Percentiles rank a stretch among this genome's conserved stretches.
phyloP scores from a whole-genome alignment of 35 echinoderm and acorn worm species.

The Chiridota heheva region DNA sequence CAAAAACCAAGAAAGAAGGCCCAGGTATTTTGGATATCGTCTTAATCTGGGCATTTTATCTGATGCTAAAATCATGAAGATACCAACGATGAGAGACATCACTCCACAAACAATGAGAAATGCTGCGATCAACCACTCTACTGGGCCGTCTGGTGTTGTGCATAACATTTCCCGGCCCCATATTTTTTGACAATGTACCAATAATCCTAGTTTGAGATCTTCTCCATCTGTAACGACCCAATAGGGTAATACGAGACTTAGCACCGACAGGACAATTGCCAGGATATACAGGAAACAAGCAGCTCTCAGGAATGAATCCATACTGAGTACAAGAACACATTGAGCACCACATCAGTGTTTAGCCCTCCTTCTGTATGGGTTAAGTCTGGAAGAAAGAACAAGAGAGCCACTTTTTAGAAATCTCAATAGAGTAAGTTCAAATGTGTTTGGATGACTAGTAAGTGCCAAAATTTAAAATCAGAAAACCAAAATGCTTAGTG shows the following conservation, averaged over 20 bases:
- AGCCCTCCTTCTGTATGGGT: too few relatives aligned
- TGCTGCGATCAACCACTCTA: conserved; percentile 80
- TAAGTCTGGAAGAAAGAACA: too few relatives aligned
- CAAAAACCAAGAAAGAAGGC: conserved; percentile 69
- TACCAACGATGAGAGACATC: conserved; percentile 60
- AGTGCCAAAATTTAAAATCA: too few relatives aligned
- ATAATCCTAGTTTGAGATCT: conserved; percentile 70
- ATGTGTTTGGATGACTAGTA: too few relatives aligned
- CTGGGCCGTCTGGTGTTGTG: conserved; percentile 53
- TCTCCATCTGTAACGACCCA: conserved; percentile 84
- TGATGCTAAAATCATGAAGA: conserved; percentile 68
- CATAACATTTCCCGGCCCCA: conserved; percentile 72
- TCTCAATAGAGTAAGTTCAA: too few relatives aligned
- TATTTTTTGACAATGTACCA: conserved; percentile 85
- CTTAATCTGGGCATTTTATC: conserved; percentile 65
- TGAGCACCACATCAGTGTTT: too few relatives aligned
- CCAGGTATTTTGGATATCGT: conserved; percentile 87
- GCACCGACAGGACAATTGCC: conserved; percentile 53
- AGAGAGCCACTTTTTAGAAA: too few relatives aligned
- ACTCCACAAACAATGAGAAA: conserved; percentile 70
- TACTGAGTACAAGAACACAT: too few relatives aligned
- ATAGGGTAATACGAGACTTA: conserved; percentile 72
- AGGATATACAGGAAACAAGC: conserved; percentile 79
- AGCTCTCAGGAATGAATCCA: conserved; percentile 92
- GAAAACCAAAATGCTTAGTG: too few relatives aligned